phyloP scores from a whole-genome alignment of 2,888 invertebrate species.

The Dromius quadrimaculatus region DNA sequence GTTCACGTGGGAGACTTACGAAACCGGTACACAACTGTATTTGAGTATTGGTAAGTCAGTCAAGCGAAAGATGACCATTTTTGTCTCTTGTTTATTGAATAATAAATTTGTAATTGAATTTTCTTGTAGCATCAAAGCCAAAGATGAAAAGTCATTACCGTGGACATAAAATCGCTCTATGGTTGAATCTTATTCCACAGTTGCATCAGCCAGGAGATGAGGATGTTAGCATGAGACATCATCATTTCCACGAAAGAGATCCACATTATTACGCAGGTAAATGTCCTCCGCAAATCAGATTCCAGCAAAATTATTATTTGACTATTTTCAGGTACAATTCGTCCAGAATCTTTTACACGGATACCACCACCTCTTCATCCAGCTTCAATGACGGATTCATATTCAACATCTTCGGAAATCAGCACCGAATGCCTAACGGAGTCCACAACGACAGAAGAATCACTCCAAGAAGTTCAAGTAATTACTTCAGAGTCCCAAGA shows the following conservation, averaged over 20 bases:
- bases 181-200: slow-evolving; percentile 90
- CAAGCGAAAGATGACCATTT: not conserved
- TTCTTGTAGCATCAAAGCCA: slow-evolving; percentile 73
- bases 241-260: slow-evolving; percentile 80
- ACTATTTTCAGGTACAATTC: slow-evolving; percentile 64
- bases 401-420: slow-evolving; percentile 39
- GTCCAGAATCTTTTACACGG: slow-evolving; percentile 68
- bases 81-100: too few species aligned
- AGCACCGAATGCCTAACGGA: slow-evolving; percentile 64
- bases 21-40: slow-evolving; percentile 82
- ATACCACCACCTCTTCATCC: slow-evolving; percentile 66
- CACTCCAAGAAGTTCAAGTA: slow-evolving; percentile 51
- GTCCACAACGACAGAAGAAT: slow-evolving; percentile 56
- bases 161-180: slow-evolving; percentile 90
- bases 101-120: slow-evolving; percentile 29
- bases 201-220: slow-evolving; percentile 83
- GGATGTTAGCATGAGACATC: slow-evolving; percentile 78
- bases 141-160: slow-evolving; percentile 87
- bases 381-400: slow-evolving; percentile 57
- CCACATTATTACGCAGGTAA: slow-evolving; percentile 83
- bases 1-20: slow-evolving; percentile 83
- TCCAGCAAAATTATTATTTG: not conserved
- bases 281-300: too few species aligned
- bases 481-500: slow-evolving; percentile 67
- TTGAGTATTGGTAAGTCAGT: slow-evolving; percentile 77